These are phyloP conservation scores for Otus sunia DNA, from an alignment of 2,113 vertebrate species.

Conservation along the genomic window DNA sequence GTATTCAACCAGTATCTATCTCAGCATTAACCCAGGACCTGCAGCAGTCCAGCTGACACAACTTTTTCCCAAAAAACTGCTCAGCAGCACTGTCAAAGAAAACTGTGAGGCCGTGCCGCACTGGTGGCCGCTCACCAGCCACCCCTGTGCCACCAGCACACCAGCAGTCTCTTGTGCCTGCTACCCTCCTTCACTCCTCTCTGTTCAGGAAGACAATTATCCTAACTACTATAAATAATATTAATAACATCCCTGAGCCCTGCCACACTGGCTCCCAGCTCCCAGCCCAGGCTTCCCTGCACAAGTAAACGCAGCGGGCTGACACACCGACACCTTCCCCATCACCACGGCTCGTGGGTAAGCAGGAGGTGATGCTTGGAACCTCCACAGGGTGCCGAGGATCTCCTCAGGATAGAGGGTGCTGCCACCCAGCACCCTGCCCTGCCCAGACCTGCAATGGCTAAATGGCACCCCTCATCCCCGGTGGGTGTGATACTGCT, in stretches of 20 bases:
- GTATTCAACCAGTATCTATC: too few relatives aligned
- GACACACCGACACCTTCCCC: not conserved
- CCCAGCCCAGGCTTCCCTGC: not conserved
- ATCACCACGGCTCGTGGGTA: not conserved
- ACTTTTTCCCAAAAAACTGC: not conserved
- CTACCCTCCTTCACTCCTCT: not conserved
- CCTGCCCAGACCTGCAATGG: not conserved
- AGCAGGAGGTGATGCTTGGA: not conserved
- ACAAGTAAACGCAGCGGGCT: rapidly evolving
- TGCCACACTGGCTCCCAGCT: not conserved
- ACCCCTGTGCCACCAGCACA: not conserved
- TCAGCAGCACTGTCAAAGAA: not conserved
- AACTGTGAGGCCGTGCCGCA: not conserved
- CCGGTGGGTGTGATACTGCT: rapidly evolving
- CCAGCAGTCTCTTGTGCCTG: not conserved
- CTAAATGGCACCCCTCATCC: not conserved
- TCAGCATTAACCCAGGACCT: not conserved
- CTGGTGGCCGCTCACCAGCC: rapidly evolving
- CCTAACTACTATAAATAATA: not conserved
- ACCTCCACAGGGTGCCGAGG: not conserved
- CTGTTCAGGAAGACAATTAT: not conserved
- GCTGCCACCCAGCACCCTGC: not conserved
- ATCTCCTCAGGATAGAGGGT: not conserved
- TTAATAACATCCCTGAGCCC: not conserved
- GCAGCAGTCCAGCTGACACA: not conserved